phyloP scores from a whole-genome alignment of 2,888 invertebrate genomes.

The Halictus quadricinctus region DNA sequence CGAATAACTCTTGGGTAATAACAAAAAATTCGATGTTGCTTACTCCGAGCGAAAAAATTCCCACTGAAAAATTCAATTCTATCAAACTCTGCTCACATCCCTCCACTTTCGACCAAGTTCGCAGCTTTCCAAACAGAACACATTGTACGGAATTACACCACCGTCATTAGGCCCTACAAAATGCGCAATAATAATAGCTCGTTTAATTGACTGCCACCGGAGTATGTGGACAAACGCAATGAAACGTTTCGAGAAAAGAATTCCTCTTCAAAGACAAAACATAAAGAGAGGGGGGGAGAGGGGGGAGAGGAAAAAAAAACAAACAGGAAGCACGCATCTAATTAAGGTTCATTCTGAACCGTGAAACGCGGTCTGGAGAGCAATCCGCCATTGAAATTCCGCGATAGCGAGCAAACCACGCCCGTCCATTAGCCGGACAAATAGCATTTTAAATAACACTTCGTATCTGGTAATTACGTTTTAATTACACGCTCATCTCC shows the following conservation, averaged over 20 bases:
- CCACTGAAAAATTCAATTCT: not conserved
- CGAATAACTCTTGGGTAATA: not conserved
- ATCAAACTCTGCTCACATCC: not conserved
- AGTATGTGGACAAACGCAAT: not conserved
- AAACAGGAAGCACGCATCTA: slow-evolving; percentile 16
- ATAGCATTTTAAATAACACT: slow-evolving; percentile 59
- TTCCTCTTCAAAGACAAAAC: slow-evolving; percentile 9
- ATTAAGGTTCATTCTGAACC: slow-evolving; percentile 24
- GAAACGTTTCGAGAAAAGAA: not conserved
- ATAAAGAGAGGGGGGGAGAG: not conserved
- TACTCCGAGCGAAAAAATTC: not conserved
- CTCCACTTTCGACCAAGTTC: not conserved
- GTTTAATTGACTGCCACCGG: not conserved
- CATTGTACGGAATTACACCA: not conserved
- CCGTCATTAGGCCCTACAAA: not conserved
- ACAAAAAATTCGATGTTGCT: not conserved
- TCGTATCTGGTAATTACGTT: slow-evolving; percentile 46
- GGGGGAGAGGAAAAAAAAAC: not conserved
- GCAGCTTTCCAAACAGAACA: accelerated
- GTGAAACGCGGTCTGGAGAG: slow-evolving; percentile 16
- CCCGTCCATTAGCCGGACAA: slow-evolving; percentile 49
- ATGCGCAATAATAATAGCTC: not conserved
- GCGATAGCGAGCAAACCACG: slow-evolving; percentile 32
- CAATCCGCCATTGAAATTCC: slow-evolving; percentile 20
- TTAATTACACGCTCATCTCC: slow-evolving; percentile 57